Base-by-base conservation (phyloP, 2,888 invertebrate species). In the Nomada ruficornis region DNA sequence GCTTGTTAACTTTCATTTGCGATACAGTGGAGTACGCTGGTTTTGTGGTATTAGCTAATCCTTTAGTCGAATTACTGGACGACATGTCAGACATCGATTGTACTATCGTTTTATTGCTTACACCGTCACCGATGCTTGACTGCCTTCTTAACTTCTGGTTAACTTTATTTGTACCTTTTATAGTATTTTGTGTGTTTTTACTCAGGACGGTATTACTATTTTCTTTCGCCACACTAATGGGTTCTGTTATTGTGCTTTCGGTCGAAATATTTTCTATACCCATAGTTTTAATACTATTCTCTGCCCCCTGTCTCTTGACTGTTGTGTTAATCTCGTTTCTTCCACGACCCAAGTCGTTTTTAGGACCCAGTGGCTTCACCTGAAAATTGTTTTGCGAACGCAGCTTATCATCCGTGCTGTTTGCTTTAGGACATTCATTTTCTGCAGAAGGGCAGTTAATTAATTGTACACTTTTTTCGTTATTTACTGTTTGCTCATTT, bases 11-110 rank as follows among this genome's bases (percentile, higher is more conserved):
- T 69, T 88, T 92, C 70, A 86, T 94, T 87, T 94, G 93, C 0
- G 95, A 94, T 52, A 95, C 94, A 0, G 94, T 93, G 0, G 95
- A 94, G 89, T 95, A 95, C 9, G 94, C 94, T 23, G 94, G 93
- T 69, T 92, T 91, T 18, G 88, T 80, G 42, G 89, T 68, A 73
- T 77, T 89, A 15, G 77, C 64, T 18, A 75, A 54, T 10, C 75
- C 57, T 69, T 86, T 87, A 69, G 77, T 86, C 1, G 69, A 26
- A 29, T 67, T 75, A 73, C 70, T 86, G 29, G 83, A 77, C 7
- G 87, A 65, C 18, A 83, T 73, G 50, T 72, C 74, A 2, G 63
- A 65, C 26, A 44, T 42, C 77, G 71, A 76, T 69, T 85, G 90
- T 15, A 36, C 36, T 10, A 47, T 36, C 64, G 59, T 65, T 80